Conservation (phyloP, 2,888 invertebrate species). For the Malthinus seriepunctatus region DNA sequence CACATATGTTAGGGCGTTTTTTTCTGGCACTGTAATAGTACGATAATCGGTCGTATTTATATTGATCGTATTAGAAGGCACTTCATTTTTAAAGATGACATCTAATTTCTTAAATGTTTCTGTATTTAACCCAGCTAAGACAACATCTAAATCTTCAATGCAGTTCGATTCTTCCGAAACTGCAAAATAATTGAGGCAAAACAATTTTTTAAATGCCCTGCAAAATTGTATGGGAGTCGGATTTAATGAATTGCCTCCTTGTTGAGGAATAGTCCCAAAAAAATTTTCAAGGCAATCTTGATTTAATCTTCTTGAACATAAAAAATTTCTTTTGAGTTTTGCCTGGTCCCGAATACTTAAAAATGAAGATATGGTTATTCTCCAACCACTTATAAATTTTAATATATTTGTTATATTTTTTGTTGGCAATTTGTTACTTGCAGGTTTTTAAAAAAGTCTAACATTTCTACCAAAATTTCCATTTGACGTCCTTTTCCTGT, state of each 20-base stretch:
- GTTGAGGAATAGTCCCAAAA: slow-evolving; percentile 29
- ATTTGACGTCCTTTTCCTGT: no score
- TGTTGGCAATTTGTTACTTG: no score
- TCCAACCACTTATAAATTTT: slow-evolving; percentile 30
- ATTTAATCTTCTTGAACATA: slow-evolving; percentile 32
- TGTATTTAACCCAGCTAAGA: no score
- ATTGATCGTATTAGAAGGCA: no score
- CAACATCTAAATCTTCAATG: slow-evolving; percentile 7
- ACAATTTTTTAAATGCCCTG: slow-evolving; percentile 15
- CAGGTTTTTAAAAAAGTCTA: no score
- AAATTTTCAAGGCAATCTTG: slow-evolving; percentile 35
- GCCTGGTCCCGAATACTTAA: slow-evolving; percentile 26
- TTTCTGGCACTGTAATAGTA: no score
- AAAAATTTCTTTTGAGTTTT: slow-evolving; percentile 19
- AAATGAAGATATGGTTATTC: slow-evolving; percentile 29
- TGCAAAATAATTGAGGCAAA: slow-evolving; percentile 7
- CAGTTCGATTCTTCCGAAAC: slow-evolving; percentile 7
- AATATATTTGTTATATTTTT: slow-evolving; percentile 29
- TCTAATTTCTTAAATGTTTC: no score
- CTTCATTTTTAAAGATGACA: no score
- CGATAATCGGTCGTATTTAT: no score
- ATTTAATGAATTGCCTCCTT: slow-evolving; percentile 19
- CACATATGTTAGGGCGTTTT: no score
- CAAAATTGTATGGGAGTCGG: slow-evolving; percentile 25
- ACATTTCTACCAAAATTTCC: no score